Evolutionary conservation across 2,797 vertebrate species (phyloP).

Genomic region (Carcharodon carcharias): DNA sequence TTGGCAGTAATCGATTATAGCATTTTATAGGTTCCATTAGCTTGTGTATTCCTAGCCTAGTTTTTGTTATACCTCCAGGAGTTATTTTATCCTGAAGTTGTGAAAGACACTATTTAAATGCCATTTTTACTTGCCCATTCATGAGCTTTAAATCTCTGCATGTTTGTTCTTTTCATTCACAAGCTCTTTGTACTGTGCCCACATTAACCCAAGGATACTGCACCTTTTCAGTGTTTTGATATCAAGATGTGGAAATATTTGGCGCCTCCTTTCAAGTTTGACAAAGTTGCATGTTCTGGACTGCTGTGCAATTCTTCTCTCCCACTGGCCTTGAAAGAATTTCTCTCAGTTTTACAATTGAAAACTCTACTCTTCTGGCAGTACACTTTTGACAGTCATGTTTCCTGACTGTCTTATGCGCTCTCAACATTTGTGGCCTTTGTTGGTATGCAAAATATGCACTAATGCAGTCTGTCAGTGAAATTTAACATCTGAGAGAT

Average conservation of each 20-base stretch:
- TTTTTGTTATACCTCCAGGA: conserved; percentile 8
- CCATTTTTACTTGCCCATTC: background rate
- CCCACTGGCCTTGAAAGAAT: background rate
- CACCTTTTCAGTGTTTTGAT: background rate
- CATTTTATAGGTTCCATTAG: background rate
- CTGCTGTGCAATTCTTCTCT: background rate
- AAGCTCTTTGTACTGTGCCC: background rate
- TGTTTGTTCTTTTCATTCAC: background rate
- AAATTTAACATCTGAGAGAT: background rate
- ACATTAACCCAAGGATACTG: background rate
- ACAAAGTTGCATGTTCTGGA: background rate
- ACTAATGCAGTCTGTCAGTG: background rate
- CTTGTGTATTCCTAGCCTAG: background rate
- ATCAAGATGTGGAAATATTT: background rate
- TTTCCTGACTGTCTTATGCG: background rate
- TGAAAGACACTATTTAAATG: background rate
- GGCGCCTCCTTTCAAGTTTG: background rate
- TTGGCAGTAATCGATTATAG: background rate
- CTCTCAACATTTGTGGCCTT: background rate
- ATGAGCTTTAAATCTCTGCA: background rate
- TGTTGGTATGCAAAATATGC: background rate
- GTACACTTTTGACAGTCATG: background rate
- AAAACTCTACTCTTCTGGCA: background rate
- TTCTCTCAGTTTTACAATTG: background rate
- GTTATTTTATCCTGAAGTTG: background rate